phyloP scores from a whole-genome alignment of 1,140 invertebrate species.

The Thaumetopoea pityocampa region DNA sequence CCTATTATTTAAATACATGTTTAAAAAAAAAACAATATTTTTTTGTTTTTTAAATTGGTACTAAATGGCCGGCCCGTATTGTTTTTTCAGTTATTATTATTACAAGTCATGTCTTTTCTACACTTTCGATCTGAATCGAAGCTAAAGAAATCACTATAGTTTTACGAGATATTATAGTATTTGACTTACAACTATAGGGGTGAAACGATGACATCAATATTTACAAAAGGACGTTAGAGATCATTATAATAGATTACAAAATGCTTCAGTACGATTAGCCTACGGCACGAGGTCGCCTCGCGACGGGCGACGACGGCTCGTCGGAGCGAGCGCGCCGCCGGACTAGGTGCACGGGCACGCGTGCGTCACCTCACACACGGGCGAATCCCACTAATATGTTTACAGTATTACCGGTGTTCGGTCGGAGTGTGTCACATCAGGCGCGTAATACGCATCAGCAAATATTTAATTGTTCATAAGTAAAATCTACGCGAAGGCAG shows the following conservation, averaged over 20 bases:
- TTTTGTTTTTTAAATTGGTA: conserved; percentile 12
- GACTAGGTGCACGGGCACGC: no score
- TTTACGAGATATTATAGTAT: conserved; percentile 8
- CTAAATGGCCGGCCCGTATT: no score
- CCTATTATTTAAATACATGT: conserved; percentile 6
- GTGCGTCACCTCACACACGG: no score
- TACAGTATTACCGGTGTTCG: no score
- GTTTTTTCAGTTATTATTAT: no score
- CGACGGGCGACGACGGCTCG: background rate
- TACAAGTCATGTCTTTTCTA: conserved; percentile 21
- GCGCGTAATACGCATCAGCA: no score
- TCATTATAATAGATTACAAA: conserved; percentile 17
- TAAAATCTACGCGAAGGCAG: no score
- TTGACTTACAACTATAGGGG: conserved; percentile 10
- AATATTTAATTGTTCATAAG: no score
- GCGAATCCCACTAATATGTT: no score
- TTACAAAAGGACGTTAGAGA: conserved; percentile 17
- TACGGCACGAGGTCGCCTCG: conserved; percentile 2
- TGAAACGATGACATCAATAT: conserved; percentile 15
- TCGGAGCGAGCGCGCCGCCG: no score
- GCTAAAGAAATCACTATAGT: conserved; percentile 11
- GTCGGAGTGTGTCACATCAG: no score
- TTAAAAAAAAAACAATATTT: conserved; percentile 12
- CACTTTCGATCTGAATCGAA: conserved; percentile 11
- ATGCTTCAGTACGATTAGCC: conserved; percentile 11